Base-by-base conservation (phyloP, 1,140 invertebrate species). In the Leptoteleia sp. region DNA sequence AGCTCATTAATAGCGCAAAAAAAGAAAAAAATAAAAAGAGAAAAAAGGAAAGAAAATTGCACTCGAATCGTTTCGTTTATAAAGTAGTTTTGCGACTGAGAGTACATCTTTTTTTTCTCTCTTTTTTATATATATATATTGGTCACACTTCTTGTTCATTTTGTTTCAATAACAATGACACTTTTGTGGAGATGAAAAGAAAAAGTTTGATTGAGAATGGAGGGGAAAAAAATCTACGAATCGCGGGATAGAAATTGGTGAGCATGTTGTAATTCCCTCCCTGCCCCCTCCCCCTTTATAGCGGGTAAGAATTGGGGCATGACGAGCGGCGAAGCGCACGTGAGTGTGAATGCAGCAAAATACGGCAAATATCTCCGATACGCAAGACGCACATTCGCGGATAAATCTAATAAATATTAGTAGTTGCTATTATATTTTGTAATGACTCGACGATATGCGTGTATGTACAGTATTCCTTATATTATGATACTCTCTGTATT, bases 281-380 rank as follows among this genome's bases (percentile, higher is more conserved):
- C 22, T 42, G 42, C 67, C 68, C 52, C 50, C 47, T 6, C 54
- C 71, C 54, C 45, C 22, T 17, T 37, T 57, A 42, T 45, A 47
- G 47, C 52, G 57, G 67, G 47, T 79, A 80, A 82, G 79, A 83
- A 83, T 82, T 82, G 77, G 82, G 79, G 82, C 82, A 79, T 81
- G 79, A 81, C 80, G 76, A 81, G 80, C 82, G 80, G 68, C 76
- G 73, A 72, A 81, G 80, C 80, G 70, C 78, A 50, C 55, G 59
- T 48, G 38, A 71, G 77, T 75, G 59, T 64, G 70, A 73, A 70
- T 73, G 55, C 59, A 64, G 50, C 50, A 48, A 55, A 73, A 33
- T 54, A 67, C 61, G 45, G 54, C 37, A 61, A 72, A 67, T 64
- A 71, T 62, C 67, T 71, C 67, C 45, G 40, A n/a, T 22, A 37